Evolutionary conservation across 2,113 vertebrate genomes (phyloP).

Genomic region (Chionodraco myersi): DNA sequence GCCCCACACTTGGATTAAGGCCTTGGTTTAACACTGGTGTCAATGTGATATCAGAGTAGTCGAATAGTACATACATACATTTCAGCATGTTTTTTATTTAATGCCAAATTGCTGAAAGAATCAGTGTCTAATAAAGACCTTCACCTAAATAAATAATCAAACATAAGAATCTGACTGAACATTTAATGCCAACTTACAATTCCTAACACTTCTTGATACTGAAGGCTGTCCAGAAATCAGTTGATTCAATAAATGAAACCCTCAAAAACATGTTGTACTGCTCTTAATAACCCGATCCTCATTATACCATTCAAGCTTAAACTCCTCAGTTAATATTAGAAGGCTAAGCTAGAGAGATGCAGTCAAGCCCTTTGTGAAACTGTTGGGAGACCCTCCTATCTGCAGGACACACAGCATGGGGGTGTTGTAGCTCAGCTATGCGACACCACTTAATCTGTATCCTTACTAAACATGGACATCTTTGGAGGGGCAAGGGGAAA

Average conservation of each 20-base stretch:
- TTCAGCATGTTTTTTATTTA: too few species aligned
- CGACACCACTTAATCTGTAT: constrained; percentile 46
- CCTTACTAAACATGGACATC: constrained; percentile 58
- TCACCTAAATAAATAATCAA: neutral
- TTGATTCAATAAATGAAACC: neutral
- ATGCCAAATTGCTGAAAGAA: neutral
- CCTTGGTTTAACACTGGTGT: too few species aligned
- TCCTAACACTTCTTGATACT: too few species aligned
- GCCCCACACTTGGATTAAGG: too few species aligned
- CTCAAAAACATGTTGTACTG: neutral
- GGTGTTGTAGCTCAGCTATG: constrained; percentile 1
- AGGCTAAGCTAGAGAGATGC: neutral
- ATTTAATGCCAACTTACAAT: too few species aligned
- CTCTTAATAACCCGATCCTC: neutral
- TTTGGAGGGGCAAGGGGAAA: constrained; percentile 53
- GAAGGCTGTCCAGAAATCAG: too few species aligned
- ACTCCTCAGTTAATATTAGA: neutral
- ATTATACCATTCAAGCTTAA: neutral
- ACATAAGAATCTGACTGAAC: too few species aligned
- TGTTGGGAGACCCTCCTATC: constrained; percentile 59
- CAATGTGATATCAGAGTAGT: too few species aligned
- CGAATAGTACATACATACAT: neutral
- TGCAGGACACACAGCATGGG: constrained; percentile 50
- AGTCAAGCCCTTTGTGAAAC: neutral
- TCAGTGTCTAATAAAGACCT: neutral